Evolutionary conservation across 2,888 invertebrate species (phyloP), one percentile per base, ranked within the genome.

Genomic region (Barypeithes pellucidus): DNA sequence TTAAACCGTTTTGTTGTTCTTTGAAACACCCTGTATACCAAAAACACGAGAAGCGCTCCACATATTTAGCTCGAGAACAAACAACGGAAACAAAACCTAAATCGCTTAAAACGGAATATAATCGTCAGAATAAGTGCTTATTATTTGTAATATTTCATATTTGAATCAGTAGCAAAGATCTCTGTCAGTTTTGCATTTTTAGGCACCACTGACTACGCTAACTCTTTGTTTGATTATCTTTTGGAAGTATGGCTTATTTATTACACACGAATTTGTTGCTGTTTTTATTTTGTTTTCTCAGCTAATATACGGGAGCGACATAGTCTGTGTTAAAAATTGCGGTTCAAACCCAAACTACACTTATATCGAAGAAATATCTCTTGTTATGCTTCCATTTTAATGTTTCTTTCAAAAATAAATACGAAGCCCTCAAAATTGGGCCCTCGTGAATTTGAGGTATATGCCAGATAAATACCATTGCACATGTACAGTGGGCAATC

Each of bases 111-210:
- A 82, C 80, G 81, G 81, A 82, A 82, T 81, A 82, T 83, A 82
- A 81, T 79, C 78, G 77, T 67, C 71, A 76, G 80, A 81, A 83
- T 80, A 76, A 79, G 79, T 81, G 82, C 78, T 84, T 81, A 84
- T 84, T 84, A 84, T 81, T 82, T 80, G 82, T 81, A 82, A 84
- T 84, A 83, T 82, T 83, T 82, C 82, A 81, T 82, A 79, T 81
- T 76, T 67, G 73, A 72, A 79, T 80, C 80, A 72, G 75, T 66
- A 72, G 67, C 65, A 65, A 73, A 71, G 76, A 79, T 79, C 75
- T 79, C 62, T 24, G 54, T 45, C 54, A 65, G 70, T 72, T 68
- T 75, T 72, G 67, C 65, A 67, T 72, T 75, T 75, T 75, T 75
- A 71, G 75, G 75, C 75, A 68, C 68, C 72, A 67, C 62, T 75